Base-by-base conservation (phyloP, 2,113 vertebrate species). In the Nyctereutes procyonoides region DNA sequence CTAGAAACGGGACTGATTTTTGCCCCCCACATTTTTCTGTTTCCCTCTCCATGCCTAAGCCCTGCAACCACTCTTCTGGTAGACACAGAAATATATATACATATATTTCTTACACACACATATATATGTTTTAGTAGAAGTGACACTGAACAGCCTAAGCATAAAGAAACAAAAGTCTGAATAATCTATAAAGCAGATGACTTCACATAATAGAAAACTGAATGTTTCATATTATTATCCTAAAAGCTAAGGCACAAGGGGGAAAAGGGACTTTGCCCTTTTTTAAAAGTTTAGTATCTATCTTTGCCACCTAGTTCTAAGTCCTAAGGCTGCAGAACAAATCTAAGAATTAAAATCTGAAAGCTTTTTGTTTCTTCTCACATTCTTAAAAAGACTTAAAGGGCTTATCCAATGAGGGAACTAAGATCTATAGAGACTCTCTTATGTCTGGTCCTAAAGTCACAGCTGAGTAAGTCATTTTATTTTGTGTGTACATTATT, bases 171-270 rank as follows among this genome's bases (percentile, higher is more conserved):
- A 55, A 90, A 35, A 65, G 3, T 94, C 26, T 58, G 74, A 85
- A 80, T 95, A 94, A 93, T 91, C 32, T 53, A 80, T 55, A 76
- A 89, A 58, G 15, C 3, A 85, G 76, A 82, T 48, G 67, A 82
- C 43, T 82, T 96, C 32, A 82, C 71, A 82, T 86, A 85, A 65
- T 11, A 97, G 48, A 93, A 97, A 97, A 82, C 1, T 86, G 22
- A 89, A 91, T 24, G 3, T 96, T 32, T 92, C 17, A 92, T n/a
- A 88, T 79, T 83, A 73, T 82, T 76, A 94, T 48, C 94, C 55
- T 73, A 89, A 38, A 94, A 93, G 20, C 53, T 80, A 90, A 77
- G 26, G 32, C 69, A 90, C 24, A 95, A 83, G 38, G 22, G 73
- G 8, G 38, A 69, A 91, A 67, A 89, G 17, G 30, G 22, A 63